phyloP scores from a whole-genome alignment of 2,113 vertebrate genomes.

The Cololabis saira region DNA sequence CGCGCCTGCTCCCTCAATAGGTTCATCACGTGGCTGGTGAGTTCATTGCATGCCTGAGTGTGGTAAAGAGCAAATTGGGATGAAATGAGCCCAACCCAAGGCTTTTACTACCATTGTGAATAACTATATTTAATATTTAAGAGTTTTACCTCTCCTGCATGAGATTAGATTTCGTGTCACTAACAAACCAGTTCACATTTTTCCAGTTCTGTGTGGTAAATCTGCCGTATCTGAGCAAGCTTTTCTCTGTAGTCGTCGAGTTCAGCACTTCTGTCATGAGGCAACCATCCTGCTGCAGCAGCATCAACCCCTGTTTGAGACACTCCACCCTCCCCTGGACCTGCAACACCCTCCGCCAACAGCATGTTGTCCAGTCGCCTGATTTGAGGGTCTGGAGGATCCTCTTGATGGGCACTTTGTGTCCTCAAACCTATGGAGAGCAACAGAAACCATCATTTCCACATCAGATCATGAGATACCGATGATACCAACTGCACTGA shows the following conservation, averaged over 20 bases:
- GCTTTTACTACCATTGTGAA: no score
- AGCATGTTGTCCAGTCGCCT: slow-evolving; percentile 83
- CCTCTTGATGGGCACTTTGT: slow-evolving; percentile 75
- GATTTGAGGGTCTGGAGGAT: slow-evolving; percentile 77
- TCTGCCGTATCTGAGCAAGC: no score
- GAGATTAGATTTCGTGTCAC: no score
- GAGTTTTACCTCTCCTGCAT: no score
- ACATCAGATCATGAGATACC: neutral
- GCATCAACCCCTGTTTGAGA: slow-evolving; percentile 72
- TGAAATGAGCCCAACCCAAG: neutral
- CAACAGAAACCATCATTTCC: neutral
- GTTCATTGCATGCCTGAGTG: slow-evolving; percentile 52
- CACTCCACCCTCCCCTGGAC: slow-evolving; percentile 77
- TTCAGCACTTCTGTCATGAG: no score
- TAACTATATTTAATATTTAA: no score
- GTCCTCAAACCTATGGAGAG: slow-evolving; percentile 72
- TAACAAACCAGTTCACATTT: slow-evolving; percentile 75
- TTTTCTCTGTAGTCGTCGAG: no score
- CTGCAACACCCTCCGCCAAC: slow-evolving; percentile 82
- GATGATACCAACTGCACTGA: no score
- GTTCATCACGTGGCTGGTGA: slow-evolving; percentile 63
- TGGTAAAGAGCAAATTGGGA: neutral
- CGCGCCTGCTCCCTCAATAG: slow-evolving; percentile 56
- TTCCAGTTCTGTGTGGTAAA: no score
- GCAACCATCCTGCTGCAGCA: slow-evolving; percentile 74